A percentile compares a stretch with the other conserved stretches of the same genome.
Conservation (phyloP, 2,797 vertebrate genomes). For the Enteromius fasciolatus region DNA sequence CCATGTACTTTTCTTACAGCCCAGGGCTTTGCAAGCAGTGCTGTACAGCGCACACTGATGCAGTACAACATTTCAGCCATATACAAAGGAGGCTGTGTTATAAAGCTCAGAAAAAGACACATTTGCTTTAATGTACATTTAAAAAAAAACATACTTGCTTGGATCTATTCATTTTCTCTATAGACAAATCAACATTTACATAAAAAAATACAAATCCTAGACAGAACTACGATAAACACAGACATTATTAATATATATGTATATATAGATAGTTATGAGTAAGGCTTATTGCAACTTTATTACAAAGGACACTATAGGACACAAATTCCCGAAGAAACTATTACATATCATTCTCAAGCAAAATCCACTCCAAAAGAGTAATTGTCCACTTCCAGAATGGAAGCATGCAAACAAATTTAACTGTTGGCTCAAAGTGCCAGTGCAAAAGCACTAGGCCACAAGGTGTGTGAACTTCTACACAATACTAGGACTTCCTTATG, state of each 20-base stretch:
- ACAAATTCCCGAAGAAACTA: no score
- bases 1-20: conserved; percentile 30
- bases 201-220: no score
- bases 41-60: conserved; percentile 13
- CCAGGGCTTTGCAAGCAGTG: conserved; percentile 31
- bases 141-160: neutral
- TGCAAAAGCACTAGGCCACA: neutral
- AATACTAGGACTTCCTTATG: conserved; percentile 3
- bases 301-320: no score
- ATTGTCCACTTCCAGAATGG: no score
- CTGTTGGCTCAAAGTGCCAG: no score
- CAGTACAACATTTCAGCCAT: neutral
- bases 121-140: conserved; percentile 7
- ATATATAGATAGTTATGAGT: no score
- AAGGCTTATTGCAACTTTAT: no score
- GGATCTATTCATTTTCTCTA: neutral
- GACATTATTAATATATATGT: no score
- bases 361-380: no score
- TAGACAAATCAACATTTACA: neutral
- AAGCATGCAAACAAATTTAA: no score
- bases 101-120: conserved; percentile 3
- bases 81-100: neutral
- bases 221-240: no score
- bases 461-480: conserved; percentile 8
- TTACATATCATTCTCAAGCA: no score